Evolutionary conservation across 2,113 vertebrate species (phyloP).

Genomic region (Calypte anna): DNA sequence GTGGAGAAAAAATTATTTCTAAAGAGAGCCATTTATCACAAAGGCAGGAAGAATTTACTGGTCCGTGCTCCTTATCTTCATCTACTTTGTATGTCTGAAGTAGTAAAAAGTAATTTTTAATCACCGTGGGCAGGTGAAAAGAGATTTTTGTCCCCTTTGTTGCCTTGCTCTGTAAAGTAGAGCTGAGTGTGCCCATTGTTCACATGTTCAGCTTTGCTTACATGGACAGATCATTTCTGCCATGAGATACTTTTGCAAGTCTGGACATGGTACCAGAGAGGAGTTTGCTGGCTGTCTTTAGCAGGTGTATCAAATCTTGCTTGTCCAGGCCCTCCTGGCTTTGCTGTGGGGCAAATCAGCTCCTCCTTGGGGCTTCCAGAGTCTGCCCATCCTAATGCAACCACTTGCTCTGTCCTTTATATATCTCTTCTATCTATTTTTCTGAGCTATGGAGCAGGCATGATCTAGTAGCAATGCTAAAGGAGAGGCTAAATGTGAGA

Average conservation of each 20-base stretch:
- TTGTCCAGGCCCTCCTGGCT: neutral
- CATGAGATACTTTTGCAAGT: neutral
- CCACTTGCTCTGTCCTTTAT: neutral
- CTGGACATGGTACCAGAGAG: neutral
- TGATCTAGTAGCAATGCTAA: neutral
- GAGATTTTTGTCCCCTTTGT: neutral
- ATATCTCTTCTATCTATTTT: neutral
- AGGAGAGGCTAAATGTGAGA: neutral
- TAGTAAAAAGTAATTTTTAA: neutral
- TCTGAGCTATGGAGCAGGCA: neutral
- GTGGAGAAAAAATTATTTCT: neutral
- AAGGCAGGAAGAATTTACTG: neutral
- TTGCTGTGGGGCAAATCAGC: neutral
- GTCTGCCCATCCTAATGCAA: neutral
- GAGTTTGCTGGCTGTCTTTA: neutral
- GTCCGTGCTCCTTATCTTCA: neutral
- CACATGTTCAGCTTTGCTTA: neutral
- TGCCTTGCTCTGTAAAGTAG: neutral
- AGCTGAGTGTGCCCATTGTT: neutral
- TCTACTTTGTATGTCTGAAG: neutral
- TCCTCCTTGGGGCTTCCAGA: neutral
- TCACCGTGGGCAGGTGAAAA: neutral
- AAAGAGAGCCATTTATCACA: neutral
- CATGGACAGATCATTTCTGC: neutral
- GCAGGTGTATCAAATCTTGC: neutral